Evolutionary conservation across 2,797 vertebrate genomes (phyloP).

Genomic region (Sparidentex hasta): DNA sequence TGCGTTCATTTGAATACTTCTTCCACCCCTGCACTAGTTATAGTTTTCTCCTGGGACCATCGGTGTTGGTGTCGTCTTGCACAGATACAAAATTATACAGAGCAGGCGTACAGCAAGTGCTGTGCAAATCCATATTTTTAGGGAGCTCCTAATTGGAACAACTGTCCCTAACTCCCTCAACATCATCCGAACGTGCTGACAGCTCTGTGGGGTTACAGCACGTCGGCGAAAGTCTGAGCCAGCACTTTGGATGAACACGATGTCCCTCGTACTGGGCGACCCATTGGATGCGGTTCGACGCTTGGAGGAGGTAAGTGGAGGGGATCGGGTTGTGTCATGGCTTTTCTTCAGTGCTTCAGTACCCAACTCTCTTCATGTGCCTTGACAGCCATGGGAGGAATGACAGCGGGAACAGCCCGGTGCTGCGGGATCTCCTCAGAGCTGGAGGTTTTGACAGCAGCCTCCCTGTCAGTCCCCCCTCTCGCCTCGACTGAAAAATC

Average conservation of each 20-base stretch:
- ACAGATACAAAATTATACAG: neutral
- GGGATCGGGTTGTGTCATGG: constrained; percentile 14
- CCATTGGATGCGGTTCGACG: constrained; percentile 16
- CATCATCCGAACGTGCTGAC: constrained; percentile 6
- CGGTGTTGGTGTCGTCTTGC: neutral
- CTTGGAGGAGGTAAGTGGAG: constrained; percentile 28
- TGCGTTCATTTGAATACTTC: neutral
- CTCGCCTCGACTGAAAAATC: constrained; percentile 12
- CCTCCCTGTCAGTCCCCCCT: neutral
- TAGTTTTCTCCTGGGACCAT: neutral
- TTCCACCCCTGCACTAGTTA: neutral
- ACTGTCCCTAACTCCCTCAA: neutral
- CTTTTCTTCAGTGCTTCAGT: neutral
- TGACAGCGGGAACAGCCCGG: constrained; percentile 26
- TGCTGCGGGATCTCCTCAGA: constrained; percentile 16
- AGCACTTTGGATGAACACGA: neutral
- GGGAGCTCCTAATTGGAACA: constrained; percentile 6
- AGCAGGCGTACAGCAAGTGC: neutral
- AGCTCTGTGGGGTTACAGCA: constrained; percentile 33
- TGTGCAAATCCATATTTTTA: constrained; percentile 4
- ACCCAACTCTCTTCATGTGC: constrained; percentile 37
- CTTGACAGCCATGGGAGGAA: constrained; percentile 39
- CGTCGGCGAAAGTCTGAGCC: constrained; percentile 14
- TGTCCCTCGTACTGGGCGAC: neutral
- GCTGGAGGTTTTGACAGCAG: constrained; percentile 38